Evolutionary conservation across 2,888 invertebrate species (phyloP).

Genomic region (Aspidiotus destructor): DNA sequence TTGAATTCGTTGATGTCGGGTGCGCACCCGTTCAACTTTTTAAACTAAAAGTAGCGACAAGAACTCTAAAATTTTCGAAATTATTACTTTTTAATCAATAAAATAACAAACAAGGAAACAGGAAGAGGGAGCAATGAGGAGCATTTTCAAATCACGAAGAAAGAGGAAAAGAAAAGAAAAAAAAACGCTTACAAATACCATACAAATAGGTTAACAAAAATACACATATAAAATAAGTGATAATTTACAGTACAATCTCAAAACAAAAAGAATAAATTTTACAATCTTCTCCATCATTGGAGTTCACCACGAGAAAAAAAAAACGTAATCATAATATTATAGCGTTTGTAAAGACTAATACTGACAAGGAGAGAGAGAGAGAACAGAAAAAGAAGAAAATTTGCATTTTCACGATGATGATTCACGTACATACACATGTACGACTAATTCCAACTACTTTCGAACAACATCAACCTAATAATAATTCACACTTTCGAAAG

Average conservation of each 20-base stretch:
- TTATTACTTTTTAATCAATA: neutral
- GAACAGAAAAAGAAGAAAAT: no score
- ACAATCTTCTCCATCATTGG: neutral
- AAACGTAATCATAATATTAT: neutral
- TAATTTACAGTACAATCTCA: neutral
- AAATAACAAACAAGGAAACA: slow-evolving; percentile 5
- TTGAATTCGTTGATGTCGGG: neutral
- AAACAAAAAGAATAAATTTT: neutral
- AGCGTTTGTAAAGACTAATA: no score
- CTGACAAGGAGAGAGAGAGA: no score
- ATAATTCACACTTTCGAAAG: slow-evolving; percentile 1
- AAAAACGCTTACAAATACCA: slow-evolving; percentile 23
- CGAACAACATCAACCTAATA: neutral
- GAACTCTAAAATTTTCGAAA: neutral
- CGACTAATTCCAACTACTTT: no score
- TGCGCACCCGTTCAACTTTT: neutral
- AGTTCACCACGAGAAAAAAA: neutral
- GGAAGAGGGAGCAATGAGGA: neutral
- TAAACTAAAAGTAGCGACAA: no score
- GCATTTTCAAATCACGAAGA: neutral
- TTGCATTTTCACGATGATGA: no score
- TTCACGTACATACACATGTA: no score
- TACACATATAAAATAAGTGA: slow-evolving; percentile 17
- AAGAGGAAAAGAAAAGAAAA: neutral
- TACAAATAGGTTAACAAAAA: slow-evolving; percentile 31